Evolutionary conservation across 2,797 vertebrate species (phyloP), one percentile per base, ranked within the genome.

Genomic region (Pampus argenteus): DNA sequence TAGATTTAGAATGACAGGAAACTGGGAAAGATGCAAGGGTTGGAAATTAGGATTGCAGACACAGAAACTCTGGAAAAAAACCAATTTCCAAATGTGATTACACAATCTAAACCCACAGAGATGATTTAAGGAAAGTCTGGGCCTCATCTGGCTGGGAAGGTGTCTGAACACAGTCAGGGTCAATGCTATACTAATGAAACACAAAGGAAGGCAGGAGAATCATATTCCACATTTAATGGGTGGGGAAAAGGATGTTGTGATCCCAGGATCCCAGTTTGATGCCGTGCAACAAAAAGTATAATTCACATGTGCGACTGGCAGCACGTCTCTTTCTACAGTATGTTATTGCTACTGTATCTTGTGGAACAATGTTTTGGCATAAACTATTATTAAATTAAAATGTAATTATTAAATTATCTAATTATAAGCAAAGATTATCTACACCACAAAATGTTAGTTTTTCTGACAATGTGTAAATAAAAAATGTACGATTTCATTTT

Each of bases 41-140:
- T 72, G 85, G 56, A 87, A 85, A 89, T 84, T 66, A 69, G 58
- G 62, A 87, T 78, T 50, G 66, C 84, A 91, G 84, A 79, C 65
- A 15, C 29, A 60, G 68, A 65, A 50, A 66, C 40, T 54, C 55
- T 62, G 71, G 71, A 59, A 79, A 79, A 72, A 59, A 81, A 6
- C 20, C 59, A 66, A 58, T 76, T 65, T 80, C 87, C 81, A 83
- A 87, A 62, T 36, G 69, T 72, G 74, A 88, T 91, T 92, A 91
- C 89, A 86, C 88, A 91, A 92, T 84, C 79, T 70, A 56, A 89
- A 79, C 67, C 71, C 87, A 73, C 86, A 86, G 78, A 81, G 76
- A 87, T 62, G 65, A 71, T 74, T 52, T 44, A 73, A 82, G 76
- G 76, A 86, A 82, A 83, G 81, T 81, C 76, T 85, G 82, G 60